Evolutionary conservation across 2,113 vertebrate genomes (phyloP), one percentile per base, ranked within the genome.

Genomic region (Astur gentilis): DNA sequence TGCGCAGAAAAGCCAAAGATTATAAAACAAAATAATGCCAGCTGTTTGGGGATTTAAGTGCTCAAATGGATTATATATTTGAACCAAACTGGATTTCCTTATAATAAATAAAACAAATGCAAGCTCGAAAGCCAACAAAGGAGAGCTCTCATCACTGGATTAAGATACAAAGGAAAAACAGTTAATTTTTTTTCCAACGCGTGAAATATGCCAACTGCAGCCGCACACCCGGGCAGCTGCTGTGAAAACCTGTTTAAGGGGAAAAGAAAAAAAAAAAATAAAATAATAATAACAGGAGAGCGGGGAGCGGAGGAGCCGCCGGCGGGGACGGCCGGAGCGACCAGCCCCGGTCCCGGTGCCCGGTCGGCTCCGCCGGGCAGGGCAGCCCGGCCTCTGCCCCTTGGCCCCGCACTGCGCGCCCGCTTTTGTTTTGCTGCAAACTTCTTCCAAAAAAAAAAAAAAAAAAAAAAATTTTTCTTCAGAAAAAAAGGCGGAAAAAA

Each of bases 21-120:
- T 97, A 97, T 96, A 96, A 97, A 98, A 96, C 94, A 97, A 97
- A 97, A 97, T 95, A 94, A 95, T 97, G 93, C 95, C 95, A 97
- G 97, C 95, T 97, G 94, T 95, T 97, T 95, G 96, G 96, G 97
- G 93, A 95, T 97, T 97, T 95, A 97, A 96, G 97, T 95, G 92
- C 94, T 96, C 96, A 96, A 96, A 94, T 97, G 95, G 96, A 97
- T 97, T 97, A 96, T 96, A 92, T 94, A 96, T 97, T 97, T 94
- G 84, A 97, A 98, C 90, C 93, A 96, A 97, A 97, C 96, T 97
- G 94, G 97, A 98, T 97, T 97, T 97, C 92, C 93, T 95, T 94
- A 90, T 95, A 95, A 97, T 95, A 94, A 97, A 97, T 97, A 91
- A 93, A 97, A 97, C 94, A 97, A 97, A 97, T 95, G 95, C 84